These are phyloP conservation scores for Diabrotica virgifera DNA, from an alignment of 1,140 invertebrate genomes.

Conservation along the genomic window DNA sequence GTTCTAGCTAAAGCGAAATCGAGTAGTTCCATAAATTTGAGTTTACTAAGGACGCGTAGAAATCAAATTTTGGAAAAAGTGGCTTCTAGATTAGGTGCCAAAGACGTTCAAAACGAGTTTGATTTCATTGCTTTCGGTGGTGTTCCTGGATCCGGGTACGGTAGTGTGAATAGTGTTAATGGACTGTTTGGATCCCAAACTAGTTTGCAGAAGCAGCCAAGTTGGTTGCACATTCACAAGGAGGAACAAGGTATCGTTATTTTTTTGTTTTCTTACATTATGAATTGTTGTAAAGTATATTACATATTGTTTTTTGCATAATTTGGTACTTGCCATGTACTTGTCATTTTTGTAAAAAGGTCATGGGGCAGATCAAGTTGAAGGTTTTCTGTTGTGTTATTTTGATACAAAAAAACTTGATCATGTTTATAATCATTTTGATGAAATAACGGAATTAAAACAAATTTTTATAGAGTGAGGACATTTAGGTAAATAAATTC, in stretches of 20 bases:
- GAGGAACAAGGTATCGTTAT: constrained; percentile 11
- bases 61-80: constrained; percentile 38
- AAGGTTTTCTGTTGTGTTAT: no score
- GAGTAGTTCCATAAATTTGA: constrained; percentile 47
- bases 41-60: constrained; percentile 37
- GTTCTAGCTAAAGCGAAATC: constrained; percentile 45
- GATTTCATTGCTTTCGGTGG: constrained; percentile 44
- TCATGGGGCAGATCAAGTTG: no score
- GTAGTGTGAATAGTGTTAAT: constrained; percentile 22
- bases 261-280: background rate
- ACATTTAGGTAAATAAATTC: no score
- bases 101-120: constrained; percentile 41
- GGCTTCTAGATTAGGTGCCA: constrained; percentile 13
- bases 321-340: no score
- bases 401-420: no score
- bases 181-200: constrained; percentile 23
- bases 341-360: no score
- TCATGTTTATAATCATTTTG: no score
- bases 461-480: no score
- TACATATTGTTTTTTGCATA: no score
- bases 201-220: constrained; percentile 26
- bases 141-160: constrained; percentile 22
- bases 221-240: constrained; percentile 33
- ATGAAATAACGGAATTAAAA: no score
- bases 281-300: no score